Percentiles rank a stretch among this genome's conserved stretches.
phyloP scores from a whole-genome alignment of 2,888 invertebrate genomes.

The Temnothorax rugatulus region DNA sequence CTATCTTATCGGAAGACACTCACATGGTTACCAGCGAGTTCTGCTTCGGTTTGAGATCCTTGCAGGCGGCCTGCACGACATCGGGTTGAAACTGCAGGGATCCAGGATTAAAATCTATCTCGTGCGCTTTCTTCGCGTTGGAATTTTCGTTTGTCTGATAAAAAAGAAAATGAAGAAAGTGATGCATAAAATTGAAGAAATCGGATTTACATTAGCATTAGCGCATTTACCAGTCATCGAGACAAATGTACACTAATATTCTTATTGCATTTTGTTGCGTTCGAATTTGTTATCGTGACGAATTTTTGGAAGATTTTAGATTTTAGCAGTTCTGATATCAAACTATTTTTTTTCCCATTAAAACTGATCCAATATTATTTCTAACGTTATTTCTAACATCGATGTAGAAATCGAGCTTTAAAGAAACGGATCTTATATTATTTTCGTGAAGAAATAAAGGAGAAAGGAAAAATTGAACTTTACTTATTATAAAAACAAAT shows the following conservation, averaged over 20 bases:
- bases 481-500: background rate
- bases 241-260: background rate
- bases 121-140: conserved; percentile 43
- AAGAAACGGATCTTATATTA: background rate
- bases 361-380: background rate
- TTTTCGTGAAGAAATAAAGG: background rate
- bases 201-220: background rate
- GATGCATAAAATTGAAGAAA: background rate
- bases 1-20: conserved; percentile 77
- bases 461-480: background rate
- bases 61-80: conserved; percentile 14
- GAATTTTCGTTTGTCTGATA: conserved; percentile 62
- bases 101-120: conserved; percentile 52
- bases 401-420: background rate
- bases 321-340: background rate
- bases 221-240: background rate
- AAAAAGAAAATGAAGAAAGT: background rate
- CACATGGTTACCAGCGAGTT: conserved; percentile 88
- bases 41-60: conserved; percentile 83
- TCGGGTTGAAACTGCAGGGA: conserved; percentile 48
- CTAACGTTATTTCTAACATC: background rate
- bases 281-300: background rate
- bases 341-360: background rate
- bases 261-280: background rate
- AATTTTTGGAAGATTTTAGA: background rate